Percentiles rank a stretch among this genome's conserved stretches.
phyloP scores from a whole-genome alignment of 2,888 invertebrate genomes.

The Caenorhabditis sp. region DNA sequence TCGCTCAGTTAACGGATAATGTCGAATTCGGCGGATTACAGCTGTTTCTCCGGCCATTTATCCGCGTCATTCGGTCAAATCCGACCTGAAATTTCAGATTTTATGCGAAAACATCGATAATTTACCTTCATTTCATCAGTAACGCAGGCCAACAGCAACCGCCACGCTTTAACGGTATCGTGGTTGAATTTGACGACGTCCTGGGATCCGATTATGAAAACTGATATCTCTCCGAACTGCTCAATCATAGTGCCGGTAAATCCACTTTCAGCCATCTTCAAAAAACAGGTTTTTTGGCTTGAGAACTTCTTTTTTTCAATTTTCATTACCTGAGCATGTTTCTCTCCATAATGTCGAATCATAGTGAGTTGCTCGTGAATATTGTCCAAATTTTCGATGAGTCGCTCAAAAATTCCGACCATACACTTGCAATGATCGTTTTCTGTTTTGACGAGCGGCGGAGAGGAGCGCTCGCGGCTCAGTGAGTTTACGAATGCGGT shows the following conservation, averaged over 20 bases:
- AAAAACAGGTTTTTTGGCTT: neutral
- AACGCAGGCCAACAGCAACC: constrained; percentile 64
- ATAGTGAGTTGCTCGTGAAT: constrained; percentile 57
- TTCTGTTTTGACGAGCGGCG: constrained; percentile 67
- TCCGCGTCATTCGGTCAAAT: constrained; percentile 55
- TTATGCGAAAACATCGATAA: neutral
- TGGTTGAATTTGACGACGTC: constrained; percentile 68
- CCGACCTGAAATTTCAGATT: constrained; percentile 46
- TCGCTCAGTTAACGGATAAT: constrained; percentile 81
- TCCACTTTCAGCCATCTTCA: constrained; percentile 67
- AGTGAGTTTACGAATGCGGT: constrained; percentile 70
- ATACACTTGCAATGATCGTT: constrained; percentile 69
- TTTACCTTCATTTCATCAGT: constrained; percentile 68
- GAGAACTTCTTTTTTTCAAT: neutral
- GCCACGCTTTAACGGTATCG: constrained; percentile 67
- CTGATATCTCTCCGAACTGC: constrained; percentile 67
- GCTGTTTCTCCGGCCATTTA: constrained; percentile 69
- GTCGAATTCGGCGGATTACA: constrained; percentile 85
- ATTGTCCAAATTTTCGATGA: constrained; percentile 62
- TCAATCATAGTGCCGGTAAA: constrained; percentile 70
- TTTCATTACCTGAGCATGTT: constrained; percentile 65
- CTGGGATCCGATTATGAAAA: constrained; percentile 66
- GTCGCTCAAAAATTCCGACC: constrained; percentile 61
- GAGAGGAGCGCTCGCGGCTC: constrained; percentile 60
- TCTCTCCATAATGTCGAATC: constrained; percentile 66